Evolutionary conservation across 2,797 vertebrate genomes (phyloP).

Genomic region (Pyrrhura leucotis): DNA sequence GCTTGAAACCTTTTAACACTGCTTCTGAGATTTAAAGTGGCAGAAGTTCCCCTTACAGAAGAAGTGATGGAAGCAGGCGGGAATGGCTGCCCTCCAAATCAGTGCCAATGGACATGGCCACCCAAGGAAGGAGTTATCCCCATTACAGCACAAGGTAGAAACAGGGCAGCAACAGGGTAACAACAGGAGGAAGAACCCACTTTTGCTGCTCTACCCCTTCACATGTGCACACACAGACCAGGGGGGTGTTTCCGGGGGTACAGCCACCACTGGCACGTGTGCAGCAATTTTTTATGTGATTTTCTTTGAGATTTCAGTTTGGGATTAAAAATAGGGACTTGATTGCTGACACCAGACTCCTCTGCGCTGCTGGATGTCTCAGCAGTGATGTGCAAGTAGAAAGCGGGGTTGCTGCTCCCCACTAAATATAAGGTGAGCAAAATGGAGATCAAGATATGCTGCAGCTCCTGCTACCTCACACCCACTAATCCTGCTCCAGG

Average conservation of each 20-base stretch:
- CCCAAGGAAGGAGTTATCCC: not conserved
- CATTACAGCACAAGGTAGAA: fast-evolving
- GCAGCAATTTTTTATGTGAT: not conserved
- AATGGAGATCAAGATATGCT: not conserved
- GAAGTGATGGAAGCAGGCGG: not conserved
- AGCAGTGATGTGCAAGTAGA: not conserved
- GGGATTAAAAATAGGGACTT: not conserved
- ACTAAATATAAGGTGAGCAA: not conserved
- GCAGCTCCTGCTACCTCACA: not conserved
- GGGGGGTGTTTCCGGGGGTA: not conserved
- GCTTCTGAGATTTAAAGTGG: not conserved
- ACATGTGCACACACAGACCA: fast-evolving
- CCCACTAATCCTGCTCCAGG: not conserved
- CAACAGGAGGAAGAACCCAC: fast-evolving
- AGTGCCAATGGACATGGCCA: fast-evolving
- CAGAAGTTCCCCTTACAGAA: not conserved
- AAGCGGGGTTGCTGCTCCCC: not conserved
- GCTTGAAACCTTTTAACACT: fast-evolving
- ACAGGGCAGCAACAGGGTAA: not conserved
- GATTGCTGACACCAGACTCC: not conserved
- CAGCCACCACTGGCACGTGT: fast-evolving
- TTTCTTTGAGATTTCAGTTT: not conserved
- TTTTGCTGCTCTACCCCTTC: too few species aligned
- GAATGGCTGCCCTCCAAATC: fast-evolving
- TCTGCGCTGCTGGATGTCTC: fast-evolving